phyloP scores from a whole-genome alignment of 2,113 vertebrate genomes.

The Catharus minimus region DNA sequence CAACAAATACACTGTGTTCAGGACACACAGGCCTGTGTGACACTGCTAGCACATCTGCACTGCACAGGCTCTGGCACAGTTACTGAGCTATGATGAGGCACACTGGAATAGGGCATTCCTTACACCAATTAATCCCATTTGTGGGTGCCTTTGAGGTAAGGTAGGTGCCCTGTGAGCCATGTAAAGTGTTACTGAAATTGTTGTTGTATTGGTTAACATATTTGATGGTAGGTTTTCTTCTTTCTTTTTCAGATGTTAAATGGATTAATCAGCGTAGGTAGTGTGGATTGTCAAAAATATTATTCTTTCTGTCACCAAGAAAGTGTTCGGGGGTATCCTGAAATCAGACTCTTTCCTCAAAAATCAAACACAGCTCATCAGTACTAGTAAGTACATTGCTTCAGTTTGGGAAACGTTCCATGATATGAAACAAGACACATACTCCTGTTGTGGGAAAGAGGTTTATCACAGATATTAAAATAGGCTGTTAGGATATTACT shows the following conservation, averaged over 20 bases:
- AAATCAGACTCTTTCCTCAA: conserved; percentile 88
- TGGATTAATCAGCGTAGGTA: conserved; percentile 86
- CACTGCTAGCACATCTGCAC: not conserved
- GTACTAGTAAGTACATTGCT: conserved; percentile 79
- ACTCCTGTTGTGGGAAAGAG: not conserved
- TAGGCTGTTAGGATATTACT: not conserved
- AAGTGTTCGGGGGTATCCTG: conserved; percentile 87
- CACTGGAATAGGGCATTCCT: not conserved
- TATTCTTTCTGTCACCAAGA: conserved; percentile 88
- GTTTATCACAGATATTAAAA: not conserved
- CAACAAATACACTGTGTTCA: not conserved
- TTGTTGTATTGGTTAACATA: not conserved
- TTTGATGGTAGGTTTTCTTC: not conserved
- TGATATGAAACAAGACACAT: not conserved
- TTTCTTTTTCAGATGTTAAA: conserved; percentile 74
- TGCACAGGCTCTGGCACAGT: not conserved
- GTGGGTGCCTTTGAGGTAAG: not conserved
- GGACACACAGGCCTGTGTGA: not conserved
- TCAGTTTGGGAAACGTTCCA: not conserved
- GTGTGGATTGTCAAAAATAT: conserved; percentile 92
- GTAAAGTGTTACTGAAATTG: not conserved
- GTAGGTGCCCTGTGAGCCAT: not conserved
- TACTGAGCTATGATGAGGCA: not conserved
- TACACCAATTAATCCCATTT: not conserved
- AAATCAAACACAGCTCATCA: conserved; percentile 72